Base-by-base conservation (phyloP, 2,113 vertebrate genomes). In the Pseudorectes ferrugineus region DNA sequence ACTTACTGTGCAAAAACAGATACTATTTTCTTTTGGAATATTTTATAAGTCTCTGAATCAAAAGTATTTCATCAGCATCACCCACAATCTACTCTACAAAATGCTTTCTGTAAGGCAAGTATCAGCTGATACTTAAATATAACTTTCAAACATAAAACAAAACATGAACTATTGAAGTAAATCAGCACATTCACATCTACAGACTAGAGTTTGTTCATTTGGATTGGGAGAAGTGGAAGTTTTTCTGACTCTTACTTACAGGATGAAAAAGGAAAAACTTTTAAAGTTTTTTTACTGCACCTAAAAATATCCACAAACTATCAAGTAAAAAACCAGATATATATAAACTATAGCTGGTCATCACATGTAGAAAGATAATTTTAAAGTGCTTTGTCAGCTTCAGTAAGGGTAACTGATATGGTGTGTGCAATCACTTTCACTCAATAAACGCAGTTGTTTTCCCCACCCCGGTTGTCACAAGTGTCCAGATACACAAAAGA, bases 91-190 rank as follows among this genome's bases (percentile, higher is more conserved):
- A 68, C 62, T 59, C 76, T 74, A 74, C 43, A 91, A 92, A 88
- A 89, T 57, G 26, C 40, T 87, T 91, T 76, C 65, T 72, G 52
- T 55, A 68, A 79, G 57, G 68, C 55, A 91, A 66, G 21, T 75
- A 86, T 95, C 91, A 79, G 58, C 85, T 72, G 58, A 45, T 70
- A 94, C 87, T 85, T 59, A 67, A 85, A 87, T 55, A 40, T 7
- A 81, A 38, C 36, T 94, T 84, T 55, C 52, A 87, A 89, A 75
- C 18, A 52, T 43, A 95, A 91, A 91, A 9, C n/a, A 65, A 74
- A 92, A 62, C 24, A 63, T 61, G 67, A 75, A 71, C n/a, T 74
- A 40, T 45, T 86, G 23, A 89, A 88, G 72, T 28, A 63, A 94
- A 96, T 71, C 24, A 74, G 31, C 35, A 83, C 43, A 59, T 86